These are phyloP conservation scores for Watsonalla cultraria DNA, from an alignment of 2,888 invertebrate species.

Conservation along the genomic window DNA sequence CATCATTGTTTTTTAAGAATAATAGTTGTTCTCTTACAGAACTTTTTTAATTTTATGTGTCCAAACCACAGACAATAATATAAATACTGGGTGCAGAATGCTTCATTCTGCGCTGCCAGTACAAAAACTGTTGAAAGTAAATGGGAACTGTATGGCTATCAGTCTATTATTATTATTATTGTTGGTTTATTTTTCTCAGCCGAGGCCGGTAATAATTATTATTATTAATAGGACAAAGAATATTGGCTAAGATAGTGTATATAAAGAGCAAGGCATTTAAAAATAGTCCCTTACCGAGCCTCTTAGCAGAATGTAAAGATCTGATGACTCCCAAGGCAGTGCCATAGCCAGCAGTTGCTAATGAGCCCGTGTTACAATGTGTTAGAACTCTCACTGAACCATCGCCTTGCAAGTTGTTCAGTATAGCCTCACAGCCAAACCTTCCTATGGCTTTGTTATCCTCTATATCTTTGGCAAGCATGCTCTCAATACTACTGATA, in stretches of 20 bases:
- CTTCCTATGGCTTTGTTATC: conserved; percentile 93
- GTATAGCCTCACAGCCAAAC: conserved; percentile 88
- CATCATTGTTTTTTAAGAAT: no score
- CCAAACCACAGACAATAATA: no score
- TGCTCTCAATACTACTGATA: conserved; percentile 85
- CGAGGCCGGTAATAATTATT: no score
- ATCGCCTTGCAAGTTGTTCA: conserved; percentile 78
- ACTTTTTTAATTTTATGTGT: no score
- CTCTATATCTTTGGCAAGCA: conserved; percentile 91
- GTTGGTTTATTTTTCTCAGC: no score
- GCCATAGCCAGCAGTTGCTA: conserved; percentile 98
- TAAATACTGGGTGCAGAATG: no score
- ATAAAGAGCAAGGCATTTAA: not conserved
- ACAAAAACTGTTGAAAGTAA: not conserved
- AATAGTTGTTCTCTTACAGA: no score
- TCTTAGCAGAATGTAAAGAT: conserved; percentile 83
- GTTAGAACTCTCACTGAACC: conserved; percentile 88
- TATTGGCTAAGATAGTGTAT: not conserved
- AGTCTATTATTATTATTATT: no score
- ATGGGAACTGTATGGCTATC: no score
- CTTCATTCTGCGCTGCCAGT: no score
- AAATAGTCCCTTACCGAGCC: conserved; percentile 80
- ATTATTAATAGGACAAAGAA: not conserved
- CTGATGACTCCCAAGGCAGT: conserved; percentile 98
- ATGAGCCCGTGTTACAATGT: conserved; percentile 98